Evolutionary conservation across 1,140 invertebrate species (phyloP), one percentile per base, ranked within the genome.

Genomic region (Teleopsis dalmanni): DNA sequence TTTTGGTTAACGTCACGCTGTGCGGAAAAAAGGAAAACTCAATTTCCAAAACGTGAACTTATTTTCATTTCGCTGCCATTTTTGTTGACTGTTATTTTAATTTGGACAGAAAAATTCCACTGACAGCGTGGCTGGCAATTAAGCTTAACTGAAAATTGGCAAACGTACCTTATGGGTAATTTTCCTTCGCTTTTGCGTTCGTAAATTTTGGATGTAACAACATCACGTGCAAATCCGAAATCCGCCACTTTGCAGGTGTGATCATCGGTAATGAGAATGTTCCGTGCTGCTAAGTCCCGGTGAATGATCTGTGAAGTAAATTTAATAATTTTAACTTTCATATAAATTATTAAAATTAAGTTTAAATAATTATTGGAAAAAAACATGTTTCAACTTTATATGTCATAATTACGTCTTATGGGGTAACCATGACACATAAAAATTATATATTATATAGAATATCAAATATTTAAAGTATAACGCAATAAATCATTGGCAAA

Each of bases 161-260:
- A 40, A 27, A 27, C 41, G 53, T 57, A 78, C 78, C 78, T 75
- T 38, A 83, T 83, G 4, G 81, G 81, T 9, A 82, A 56, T 18
- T 81, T 73, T 6, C 87, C 91, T 59, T 94, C 91, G 29, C 88
- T 92, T 63, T 95, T 95, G 23, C 90, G 76, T 65, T 94, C 91
- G 62, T 95, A 95, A 29, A 95, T 82, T 55, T 91, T 86, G 36
- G 85, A 87, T 1, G 80, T 81, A 2, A 81, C 79, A 0, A 94
- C 80, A 69, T 94, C 90, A 37, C 91, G 73, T 0, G 91, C 91
- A 58, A 96, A 91, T 1, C 92, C 93, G 62, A 96, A 96, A 69
- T 96, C 93, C 0, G 90, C 89, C 0, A 96, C 88, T 77, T 95
- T 95, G 67, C 91, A 94, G 0, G 81, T 81, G 54, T 89, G 82